A percentile compares a stretch with the other conserved stretches of the same genome.
Conservation (phyloP, 2,888 invertebrate species). For the Limnephilus marmoratus region DNA sequence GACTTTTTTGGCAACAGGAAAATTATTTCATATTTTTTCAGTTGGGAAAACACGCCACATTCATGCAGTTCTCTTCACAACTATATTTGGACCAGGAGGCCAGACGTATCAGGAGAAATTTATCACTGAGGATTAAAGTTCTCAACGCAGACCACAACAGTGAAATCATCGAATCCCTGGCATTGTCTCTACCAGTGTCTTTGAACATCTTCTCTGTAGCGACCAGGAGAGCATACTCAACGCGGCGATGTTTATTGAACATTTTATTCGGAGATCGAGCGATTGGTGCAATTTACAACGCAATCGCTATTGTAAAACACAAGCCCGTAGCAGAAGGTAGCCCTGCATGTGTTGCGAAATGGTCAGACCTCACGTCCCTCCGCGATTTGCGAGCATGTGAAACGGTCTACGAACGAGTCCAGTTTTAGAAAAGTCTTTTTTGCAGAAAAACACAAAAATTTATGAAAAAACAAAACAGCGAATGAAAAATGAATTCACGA, state of each 20-base stretch:
- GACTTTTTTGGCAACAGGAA: too few species aligned
- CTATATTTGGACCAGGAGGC: neutral
- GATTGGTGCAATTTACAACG: slow-evolving; percentile 61
- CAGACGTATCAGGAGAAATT: neutral
- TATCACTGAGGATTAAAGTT: neutral
- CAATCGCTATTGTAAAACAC: slow-evolving; percentile 57
- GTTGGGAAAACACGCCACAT: too few species aligned
- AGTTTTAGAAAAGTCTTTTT: neutral
- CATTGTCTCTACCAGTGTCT: neutral
- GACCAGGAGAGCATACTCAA: neutral
- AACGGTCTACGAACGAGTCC: slow-evolving; percentile 3
- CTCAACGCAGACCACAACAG: neutral
- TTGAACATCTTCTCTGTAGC: neutral
- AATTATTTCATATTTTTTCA: too few species aligned
- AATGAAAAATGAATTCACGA: too few species aligned
- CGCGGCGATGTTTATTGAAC: slow-evolving; percentile 41
- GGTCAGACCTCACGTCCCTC: slow-evolving; percentile 17
- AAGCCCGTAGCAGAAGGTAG: slow-evolving; percentile 31
- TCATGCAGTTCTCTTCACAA: neutral
- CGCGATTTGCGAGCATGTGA: slow-evolving; percentile 44
- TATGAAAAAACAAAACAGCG: too few species aligned
- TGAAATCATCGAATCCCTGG: neutral
- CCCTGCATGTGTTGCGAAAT: slow-evolving; percentile 42
- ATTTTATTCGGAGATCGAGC: slow-evolving; percentile 61
- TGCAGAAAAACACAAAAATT: neutral